Base-by-base conservation (phyloP, 2,113 vertebrate species). In the Lutjanus erythropterus region DNA sequence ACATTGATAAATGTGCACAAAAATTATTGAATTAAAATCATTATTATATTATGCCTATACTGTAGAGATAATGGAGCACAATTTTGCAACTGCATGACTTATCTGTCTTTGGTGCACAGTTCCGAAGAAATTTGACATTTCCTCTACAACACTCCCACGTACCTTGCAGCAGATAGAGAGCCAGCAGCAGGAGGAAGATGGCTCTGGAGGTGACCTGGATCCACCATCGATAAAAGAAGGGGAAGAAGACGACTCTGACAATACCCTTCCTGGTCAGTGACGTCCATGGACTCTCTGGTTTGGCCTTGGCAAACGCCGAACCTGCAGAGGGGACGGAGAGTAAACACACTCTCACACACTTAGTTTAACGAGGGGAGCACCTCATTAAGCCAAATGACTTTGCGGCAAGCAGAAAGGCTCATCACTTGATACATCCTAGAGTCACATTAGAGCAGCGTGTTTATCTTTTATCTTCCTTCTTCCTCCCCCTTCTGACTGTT, bases 251-350 rank as follows among this genome's bases (percentile, higher is more conserved):
- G 50, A 99, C 98, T 84, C 98, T 92, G 87, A 99, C 98, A 31
- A 99, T 97, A 83, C 98, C 98, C 83, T 99, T 99, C 89, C 98
- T 95, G 64, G 98, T 98, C 92, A 99, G 94, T 37, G 98, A 97
- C 5, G 97, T 99, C 98, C 98, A 99, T 3, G 98, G 98, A 88
- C 97, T 99, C 96, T 99, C 98, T 10, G 98, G 98, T 91, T 99
- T 99, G 90, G 98, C 98, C 89, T 99, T 99, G 73, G 97, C 98
- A 94, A 99, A 99, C 21, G 98, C 97, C 73, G 98, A 99, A 6
- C 98, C 98, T 99, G 75, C 21, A 2, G 15, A 50, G 1, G 12
- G 35, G n/a, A n/a, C n/a, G 21, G 19, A 68, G 29, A n/a, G 50
- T 0, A 39, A 31, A 84, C 37, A 53, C n/a, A 75, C 0, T 35